phyloP scores from a whole-genome alignment of 2,113 vertebrate genomes.

The Sinocyclocheilus rhinocerous region DNA sequence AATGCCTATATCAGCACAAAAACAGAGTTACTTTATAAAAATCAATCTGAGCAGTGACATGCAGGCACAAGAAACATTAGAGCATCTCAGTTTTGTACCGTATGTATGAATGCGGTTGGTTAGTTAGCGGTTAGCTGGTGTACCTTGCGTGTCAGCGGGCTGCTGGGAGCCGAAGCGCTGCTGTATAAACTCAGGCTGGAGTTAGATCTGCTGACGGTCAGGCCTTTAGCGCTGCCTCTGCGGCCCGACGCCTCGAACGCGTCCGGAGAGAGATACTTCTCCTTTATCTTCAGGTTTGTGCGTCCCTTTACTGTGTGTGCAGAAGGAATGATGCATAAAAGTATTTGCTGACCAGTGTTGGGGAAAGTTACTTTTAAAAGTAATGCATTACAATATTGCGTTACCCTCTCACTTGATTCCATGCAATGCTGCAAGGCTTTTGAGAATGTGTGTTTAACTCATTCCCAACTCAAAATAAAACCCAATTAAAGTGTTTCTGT shows the following conservation, averaged over 20 bases:
- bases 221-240: slow-evolving; percentile 73
- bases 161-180: slow-evolving; percentile 88
- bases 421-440: too few relatives aligned
- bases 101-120: not conserved
- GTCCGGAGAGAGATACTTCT: slow-evolving; percentile 83
- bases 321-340: not conserved
- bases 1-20: slow-evolving; percentile 69
- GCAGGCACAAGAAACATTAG: not conserved
- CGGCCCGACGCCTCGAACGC: slow-evolving; percentile 46
- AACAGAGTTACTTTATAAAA: not conserved
- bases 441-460: too few relatives aligned
- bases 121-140: not conserved
- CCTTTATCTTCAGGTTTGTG: slow-evolving; percentile 91
- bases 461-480: too few relatives aligned
- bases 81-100: not conserved
- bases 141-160: slow-evolving; percentile 85
- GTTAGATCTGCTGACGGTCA: slow-evolving; percentile 83
- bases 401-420: too few relatives aligned
- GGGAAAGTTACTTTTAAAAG: too few relatives aligned
- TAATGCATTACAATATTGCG: too few relatives aligned
- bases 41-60: not conserved
- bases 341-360: too few relatives aligned
- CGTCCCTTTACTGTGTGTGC: slow-evolving; percentile 83
- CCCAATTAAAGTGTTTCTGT: too few relatives aligned
- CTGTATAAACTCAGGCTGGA: slow-evolving; percentile 89